A percentile compares a stretch with the other conserved stretches of the same genome.
Conservation (phyloP, 64 coral and sea anemone genomes). For the Porites lutea region DNA sequence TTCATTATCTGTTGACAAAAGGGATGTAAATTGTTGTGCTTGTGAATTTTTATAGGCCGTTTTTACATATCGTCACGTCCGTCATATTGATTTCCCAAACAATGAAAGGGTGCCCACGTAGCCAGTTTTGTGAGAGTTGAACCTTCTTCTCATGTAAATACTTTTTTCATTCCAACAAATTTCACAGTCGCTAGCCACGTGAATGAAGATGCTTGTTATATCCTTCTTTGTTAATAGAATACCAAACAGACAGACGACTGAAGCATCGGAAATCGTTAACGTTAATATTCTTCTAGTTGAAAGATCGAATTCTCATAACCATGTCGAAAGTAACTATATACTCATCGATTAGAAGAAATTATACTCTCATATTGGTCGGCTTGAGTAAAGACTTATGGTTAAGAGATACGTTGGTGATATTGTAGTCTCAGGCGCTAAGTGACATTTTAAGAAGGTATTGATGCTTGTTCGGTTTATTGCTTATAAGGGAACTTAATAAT, state of each 20-base stretch:
- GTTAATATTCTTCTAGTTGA: neutral
- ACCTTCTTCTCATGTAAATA: too few species aligned
- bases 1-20: too few species aligned
- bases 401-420: neutral
- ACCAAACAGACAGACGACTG: neutral
- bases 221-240: neutral
- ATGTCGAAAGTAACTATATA: neutral
- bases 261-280: neutral
- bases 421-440: neutral
- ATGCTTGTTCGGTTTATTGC: neutral
- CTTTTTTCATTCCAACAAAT: too few species aligned
- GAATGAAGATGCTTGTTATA: neutral
- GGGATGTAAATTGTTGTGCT: too few species aligned
- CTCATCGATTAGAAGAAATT: neutral
- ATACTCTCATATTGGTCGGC: neutral
- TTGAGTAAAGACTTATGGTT: neutral
- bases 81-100: too few species aligned
- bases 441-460: slow-evolving; percentile 9
- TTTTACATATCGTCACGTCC: too few species aligned
- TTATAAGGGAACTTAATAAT: neutral
- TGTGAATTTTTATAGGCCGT: too few species aligned
- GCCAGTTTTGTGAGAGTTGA: too few species aligned
- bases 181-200: too few species aligned
- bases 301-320: too few species aligned
- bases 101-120: too few species aligned